A percentile compares a stretch with the other conserved stretches of the same genome.
Evolutionary conservation across 2,888 invertebrate genomes (phyloP).

Genomic region (Pandemis corylana): DNA sequence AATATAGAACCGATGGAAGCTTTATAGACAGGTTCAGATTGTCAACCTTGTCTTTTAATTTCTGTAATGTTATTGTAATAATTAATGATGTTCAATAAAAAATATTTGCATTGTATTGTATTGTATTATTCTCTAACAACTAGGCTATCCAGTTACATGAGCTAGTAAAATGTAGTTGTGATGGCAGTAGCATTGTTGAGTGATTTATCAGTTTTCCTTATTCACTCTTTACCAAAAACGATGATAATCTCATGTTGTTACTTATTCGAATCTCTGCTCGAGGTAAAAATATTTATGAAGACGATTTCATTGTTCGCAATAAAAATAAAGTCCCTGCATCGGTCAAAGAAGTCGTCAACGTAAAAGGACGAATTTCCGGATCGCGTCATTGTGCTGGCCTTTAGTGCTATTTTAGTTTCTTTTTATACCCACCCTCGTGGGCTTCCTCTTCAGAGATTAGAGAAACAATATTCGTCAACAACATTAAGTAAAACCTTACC

Average conservation of each 20-base stretch:
- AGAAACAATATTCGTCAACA: slow-evolving; percentile 5
- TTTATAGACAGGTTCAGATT: too few relatives aligned
- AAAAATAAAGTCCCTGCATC: slow-evolving; percentile 21
- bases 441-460: slow-evolving; percentile 22
- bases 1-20: too few relatives aligned
- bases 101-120: too few relatives aligned
- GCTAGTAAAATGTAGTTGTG: too few relatives aligned
- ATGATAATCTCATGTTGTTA: neutral
- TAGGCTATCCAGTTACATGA: too few relatives aligned
- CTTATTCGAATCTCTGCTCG: neutral
- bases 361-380: slow-evolving; percentile 36
- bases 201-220: neutral
- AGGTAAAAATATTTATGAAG: neutral
- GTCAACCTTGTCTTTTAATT: too few relatives aligned
- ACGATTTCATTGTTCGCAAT: slow-evolving; percentile 17
- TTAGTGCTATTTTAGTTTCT: slow-evolving; percentile 34
- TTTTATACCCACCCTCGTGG: slow-evolving; percentile 27
- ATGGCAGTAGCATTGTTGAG: too few relatives aligned
- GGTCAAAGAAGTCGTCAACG: slow-evolving; percentile 22
- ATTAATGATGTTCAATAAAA: too few relatives aligned
- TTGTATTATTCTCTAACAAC: too few relatives aligned
- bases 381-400: slow-evolving; percentile 18
- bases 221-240: neutral
- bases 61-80: too few relatives aligned
- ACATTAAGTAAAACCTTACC: slow-evolving; percentile 8